Conservation (phyloP, 2,113 vertebrate genomes). For the Euleptes europaea region DNA sequence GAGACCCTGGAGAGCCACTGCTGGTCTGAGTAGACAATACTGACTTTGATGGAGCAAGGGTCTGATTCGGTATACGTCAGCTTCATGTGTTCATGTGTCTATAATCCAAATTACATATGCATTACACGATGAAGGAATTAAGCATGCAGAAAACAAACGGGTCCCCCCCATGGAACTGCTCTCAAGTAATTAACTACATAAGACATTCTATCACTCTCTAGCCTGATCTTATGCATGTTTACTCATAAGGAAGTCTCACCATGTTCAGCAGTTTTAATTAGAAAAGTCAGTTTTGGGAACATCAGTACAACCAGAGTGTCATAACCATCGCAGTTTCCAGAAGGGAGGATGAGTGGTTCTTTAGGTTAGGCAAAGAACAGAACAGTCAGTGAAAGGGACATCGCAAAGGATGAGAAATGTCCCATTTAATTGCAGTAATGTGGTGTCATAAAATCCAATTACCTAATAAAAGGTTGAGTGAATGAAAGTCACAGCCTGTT, state of each 20-base stretch:
- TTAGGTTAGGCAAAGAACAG: not conserved
- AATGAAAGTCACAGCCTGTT: constrained; percentile 10
- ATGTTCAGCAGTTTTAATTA: not conserved
- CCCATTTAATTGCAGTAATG: constrained; percentile 17
- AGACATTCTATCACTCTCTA: not conserved
- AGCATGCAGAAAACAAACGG: not conserved
- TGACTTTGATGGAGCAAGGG: too few relatives aligned
- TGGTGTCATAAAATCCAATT: constrained; percentile 1
- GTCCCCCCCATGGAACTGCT: too few relatives aligned
- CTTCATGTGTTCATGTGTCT: too few relatives aligned
- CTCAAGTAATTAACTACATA: not conserved
- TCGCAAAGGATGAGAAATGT: constrained; percentile 28
- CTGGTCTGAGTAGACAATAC: too few relatives aligned
- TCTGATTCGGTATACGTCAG: too few relatives aligned
- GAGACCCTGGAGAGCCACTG: too few relatives aligned
- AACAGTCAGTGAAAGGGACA: constrained; percentile 13
- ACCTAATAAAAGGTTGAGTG: constrained; percentile 20
- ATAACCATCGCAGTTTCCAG: accelerated
- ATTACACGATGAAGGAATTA: not conserved
- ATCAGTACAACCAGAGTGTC: not conserved
- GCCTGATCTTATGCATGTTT: not conserved
- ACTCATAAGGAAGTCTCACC: not conserved
- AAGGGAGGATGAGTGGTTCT: not conserved
- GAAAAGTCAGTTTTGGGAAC: not conserved
- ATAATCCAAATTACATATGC: too few relatives aligned